Conservation (phyloP, 2,888 invertebrate species). For the Philaethria dido region DNA sequence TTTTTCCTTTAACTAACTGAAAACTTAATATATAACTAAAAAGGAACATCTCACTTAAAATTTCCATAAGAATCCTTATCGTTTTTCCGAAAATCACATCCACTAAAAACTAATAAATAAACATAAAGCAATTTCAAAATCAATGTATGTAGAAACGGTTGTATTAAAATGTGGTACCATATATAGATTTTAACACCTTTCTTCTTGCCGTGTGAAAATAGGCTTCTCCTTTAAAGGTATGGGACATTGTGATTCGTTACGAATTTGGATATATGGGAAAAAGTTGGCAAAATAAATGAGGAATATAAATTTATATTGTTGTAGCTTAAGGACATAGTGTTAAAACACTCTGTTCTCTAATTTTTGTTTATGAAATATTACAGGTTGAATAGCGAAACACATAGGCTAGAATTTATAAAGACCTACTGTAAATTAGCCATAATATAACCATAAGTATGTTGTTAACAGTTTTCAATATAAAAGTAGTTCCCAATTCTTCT, state of each 20-base stretch:
- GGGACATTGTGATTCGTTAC: conserved; percentile 17
- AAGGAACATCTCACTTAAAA: background rate
- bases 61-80: background rate
- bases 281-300: background rate
- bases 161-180: conserved; percentile 42
- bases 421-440: no score
- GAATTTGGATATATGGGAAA: conserved; percentile 21
- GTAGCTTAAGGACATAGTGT: no score
- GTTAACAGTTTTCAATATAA: no score
- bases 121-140: conserved; percentile 46
- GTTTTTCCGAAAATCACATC: conserved; percentile 3
- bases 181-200: conserved; percentile 37
- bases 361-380: no score
- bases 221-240: conserved; percentile 27
- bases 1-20: background rate
- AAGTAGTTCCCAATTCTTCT: no score
- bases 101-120: conserved; percentile 42
- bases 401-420: no score
- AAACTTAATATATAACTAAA: background rate
- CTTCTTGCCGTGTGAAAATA: conserved; percentile 40
- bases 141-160: conserved; percentile 37
- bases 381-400: no score
- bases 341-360: no score
- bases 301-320: background rate
- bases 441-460: no score